These are phyloP conservation scores for Perodicticus potto DNA, from an alignment of 2,797 vertebrate species.

Conservation along the genomic window DNA sequence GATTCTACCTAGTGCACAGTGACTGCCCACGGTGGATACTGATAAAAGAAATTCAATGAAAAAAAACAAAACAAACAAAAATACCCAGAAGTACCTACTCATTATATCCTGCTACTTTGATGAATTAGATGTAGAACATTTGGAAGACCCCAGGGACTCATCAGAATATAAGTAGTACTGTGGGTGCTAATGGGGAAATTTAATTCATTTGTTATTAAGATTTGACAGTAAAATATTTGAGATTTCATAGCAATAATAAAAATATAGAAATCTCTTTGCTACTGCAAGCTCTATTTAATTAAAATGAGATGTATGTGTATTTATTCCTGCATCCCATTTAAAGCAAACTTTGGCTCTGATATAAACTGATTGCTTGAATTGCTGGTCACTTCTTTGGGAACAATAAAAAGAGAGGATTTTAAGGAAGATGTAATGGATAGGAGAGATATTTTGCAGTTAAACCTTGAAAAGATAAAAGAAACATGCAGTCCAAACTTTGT, in stretches of 20 bases:
- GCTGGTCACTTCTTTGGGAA: background rate
- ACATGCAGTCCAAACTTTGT: background rate
- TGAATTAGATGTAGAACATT: conserved; percentile 8
- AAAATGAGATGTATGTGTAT: background rate
- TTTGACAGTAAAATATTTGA: conserved; percentile 28
- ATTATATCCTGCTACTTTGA: background rate
- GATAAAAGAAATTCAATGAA: background rate
- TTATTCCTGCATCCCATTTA: background rate
- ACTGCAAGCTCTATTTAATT: background rate
- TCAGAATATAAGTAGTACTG: background rate
- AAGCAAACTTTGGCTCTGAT: background rate
- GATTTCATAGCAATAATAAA: conserved; percentile 20
- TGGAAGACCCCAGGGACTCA: background rate
- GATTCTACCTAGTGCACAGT: background rate
- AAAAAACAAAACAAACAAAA: background rate
- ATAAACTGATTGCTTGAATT: background rate
- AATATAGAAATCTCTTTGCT: background rate
- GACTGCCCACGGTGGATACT: background rate
- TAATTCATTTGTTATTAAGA: conserved; percentile 39
- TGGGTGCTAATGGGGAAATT: background rate
- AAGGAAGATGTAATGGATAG: background rate
- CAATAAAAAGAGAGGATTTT: background rate
- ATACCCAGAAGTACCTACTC: background rate
- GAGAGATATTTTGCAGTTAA: background rate
- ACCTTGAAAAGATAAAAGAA: background rate